Evolutionary conservation across 37 sponge, comb jelly and placozoan species (phyloP).

Genomic region (Halichondria panicea): DNA sequence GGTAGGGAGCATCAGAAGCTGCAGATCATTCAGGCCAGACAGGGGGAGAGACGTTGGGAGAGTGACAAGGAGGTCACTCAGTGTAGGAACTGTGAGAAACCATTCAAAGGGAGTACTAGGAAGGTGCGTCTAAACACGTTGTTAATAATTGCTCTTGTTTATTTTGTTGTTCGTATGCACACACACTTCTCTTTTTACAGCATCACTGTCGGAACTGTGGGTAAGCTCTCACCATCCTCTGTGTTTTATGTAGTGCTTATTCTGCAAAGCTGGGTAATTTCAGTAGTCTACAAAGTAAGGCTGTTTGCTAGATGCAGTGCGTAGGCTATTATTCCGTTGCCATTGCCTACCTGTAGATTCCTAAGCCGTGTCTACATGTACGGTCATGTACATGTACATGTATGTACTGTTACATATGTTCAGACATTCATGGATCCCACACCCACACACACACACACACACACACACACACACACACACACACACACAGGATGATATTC

Average conservation of each 20-base stretch:
- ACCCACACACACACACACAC: too few relatives aligned
- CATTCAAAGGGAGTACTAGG: conserved; percentile 60
- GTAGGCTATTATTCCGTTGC: too few relatives aligned
- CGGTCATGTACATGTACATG: too few relatives aligned
- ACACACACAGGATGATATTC: too few relatives aligned
- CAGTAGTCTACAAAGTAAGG: too few relatives aligned
- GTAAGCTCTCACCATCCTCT: conserved; percentile 40
- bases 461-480: too few relatives aligned
- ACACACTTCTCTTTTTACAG: conserved; percentile 8
- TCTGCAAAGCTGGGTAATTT: too few relatives aligned
- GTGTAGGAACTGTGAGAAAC: conserved; percentile 39
- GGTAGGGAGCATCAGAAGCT: conserved; percentile 66
- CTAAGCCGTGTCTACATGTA: too few relatives aligned
- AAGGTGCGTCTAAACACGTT: conserved; percentile 35
- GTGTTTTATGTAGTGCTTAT: neutral
- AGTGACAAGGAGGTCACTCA: conserved; percentile 57
- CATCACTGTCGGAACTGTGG: conserved; percentile 86
- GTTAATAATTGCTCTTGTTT: neutral
- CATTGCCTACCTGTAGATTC: too few relatives aligned
- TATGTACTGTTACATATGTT: too few relatives aligned
- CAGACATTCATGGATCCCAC: too few relatives aligned
- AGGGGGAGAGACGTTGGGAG: conserved; percentile 71
- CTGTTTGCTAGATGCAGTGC: too few relatives aligned
- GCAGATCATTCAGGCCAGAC: conserved; percentile 43
- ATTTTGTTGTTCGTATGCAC: neutral